Conservation (phyloP, 2,797 vertebrate genomes). For the Luscinia luscinia region DNA sequence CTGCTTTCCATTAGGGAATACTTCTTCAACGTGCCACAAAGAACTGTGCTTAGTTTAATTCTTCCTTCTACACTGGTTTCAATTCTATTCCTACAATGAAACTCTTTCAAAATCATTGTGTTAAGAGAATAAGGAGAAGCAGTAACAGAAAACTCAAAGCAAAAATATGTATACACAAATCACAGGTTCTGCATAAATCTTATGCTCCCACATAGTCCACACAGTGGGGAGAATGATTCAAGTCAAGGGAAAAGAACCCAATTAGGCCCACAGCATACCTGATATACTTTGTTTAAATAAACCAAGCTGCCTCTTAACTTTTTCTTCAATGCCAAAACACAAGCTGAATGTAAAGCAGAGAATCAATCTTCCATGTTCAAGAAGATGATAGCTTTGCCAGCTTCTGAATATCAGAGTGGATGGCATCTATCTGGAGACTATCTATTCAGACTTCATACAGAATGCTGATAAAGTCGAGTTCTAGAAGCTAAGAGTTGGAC, state of each 20-base stretch:
- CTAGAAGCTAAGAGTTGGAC: background rate
- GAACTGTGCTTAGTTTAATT: background rate
- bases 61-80: background rate
- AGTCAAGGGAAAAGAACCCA: background rate
- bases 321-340: background rate
- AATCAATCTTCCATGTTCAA: background rate
- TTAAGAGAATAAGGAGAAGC: background rate
- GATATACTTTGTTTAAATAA: background rate
- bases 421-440: background rate
- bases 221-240: background rate
- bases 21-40: background rate
- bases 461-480: background rate
- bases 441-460: background rate
- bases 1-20: background rate
- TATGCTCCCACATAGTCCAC: background rate
- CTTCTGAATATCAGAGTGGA: background rate
- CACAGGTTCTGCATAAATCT: background rate
- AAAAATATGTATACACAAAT: background rate
- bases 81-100: background rate
- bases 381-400: background rate
- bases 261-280: background rate
- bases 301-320: background rate
- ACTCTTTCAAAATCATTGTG: background rate
- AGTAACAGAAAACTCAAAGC: background rate
- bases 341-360: background rate